Evolutionary conservation across 2,113 vertebrate species (phyloP).

Genomic region (Barbus barbus): DNA sequence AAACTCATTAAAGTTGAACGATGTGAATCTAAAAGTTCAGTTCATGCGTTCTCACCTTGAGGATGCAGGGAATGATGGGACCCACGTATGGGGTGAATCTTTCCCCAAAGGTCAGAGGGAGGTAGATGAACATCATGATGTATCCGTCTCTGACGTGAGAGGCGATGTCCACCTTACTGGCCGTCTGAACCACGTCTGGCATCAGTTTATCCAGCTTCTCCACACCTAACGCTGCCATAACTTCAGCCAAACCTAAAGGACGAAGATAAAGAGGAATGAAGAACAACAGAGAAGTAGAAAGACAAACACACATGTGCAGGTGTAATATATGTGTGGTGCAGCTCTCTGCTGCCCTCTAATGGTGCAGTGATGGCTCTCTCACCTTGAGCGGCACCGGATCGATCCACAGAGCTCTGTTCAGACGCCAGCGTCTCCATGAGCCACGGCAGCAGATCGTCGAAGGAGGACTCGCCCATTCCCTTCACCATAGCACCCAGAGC

Average conservation of each 20-base stretch:
- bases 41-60: conserved; percentile 81
- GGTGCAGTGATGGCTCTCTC: neutral
- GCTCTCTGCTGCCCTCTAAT: conserved; percentile 22
- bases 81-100: conserved; percentile 96
- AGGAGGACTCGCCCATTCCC: conserved; percentile 96
- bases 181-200: conserved; percentile 97
- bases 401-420: conserved; percentile 97
- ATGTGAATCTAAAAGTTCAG: conserved; percentile 52
- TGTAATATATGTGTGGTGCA: neutral
- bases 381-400: conserved; percentile 97
- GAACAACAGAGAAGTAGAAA: neutral
- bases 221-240: conserved; percentile 96
- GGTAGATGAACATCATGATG: conserved; percentile 99
- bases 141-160: conserved; percentile 98
- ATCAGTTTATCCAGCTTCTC: conserved; percentile 98
- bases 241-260: conserved; percentile 89
- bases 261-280: neutral
- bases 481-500: conserved; percentile 99
- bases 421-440: conserved; percentile 97
- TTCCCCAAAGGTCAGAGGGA: conserved; percentile 96
- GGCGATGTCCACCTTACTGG: conserved; percentile 95
- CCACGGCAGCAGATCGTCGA: conserved; percentile 96
- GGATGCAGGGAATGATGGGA: conserved; percentile 97
- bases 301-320: neutral
- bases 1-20: neutral